Evolutionary conservation across 2,797 vertebrate genomes (phyloP).

Genomic region (Lepus townsendii): DNA sequence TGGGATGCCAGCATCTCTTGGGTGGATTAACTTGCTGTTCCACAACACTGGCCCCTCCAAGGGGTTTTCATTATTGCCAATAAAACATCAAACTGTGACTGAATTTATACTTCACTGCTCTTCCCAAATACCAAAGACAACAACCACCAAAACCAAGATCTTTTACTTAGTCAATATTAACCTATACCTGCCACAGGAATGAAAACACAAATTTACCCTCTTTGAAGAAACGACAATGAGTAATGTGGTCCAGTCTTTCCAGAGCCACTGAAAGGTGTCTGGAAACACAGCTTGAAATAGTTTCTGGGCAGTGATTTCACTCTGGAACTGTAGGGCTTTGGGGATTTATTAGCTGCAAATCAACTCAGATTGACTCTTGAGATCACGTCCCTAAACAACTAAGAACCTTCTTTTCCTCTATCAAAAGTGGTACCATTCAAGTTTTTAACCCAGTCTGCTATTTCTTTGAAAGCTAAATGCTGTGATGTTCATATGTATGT

Average conservation of each 20-base stretch:
- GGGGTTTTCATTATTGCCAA: neutral
- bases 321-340: neutral
- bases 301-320: neutral
- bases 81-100: neutral
- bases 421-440: neutral
- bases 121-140: neutral
- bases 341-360: neutral
- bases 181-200: neutral
- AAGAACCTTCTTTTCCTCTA: neutral
- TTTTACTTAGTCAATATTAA: neutral
- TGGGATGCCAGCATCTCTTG: too few relatives aligned
- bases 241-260: neutral
- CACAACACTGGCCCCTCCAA: neutral
- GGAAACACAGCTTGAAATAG: neutral
- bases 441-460: neutral
- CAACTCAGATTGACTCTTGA: neutral
- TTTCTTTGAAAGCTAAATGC: slow-evolving; percentile 1
- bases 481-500: slow-evolving; percentile 29
- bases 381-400: neutral
- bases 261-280: neutral
- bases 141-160: neutral
- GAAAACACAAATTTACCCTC: neutral
- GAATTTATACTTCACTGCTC: neutral
- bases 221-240: neutral
- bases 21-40: too few relatives aligned